Base-by-base conservation (phyloP, 2,797 vertebrate species). In the Antrozous pallidus region DNA sequence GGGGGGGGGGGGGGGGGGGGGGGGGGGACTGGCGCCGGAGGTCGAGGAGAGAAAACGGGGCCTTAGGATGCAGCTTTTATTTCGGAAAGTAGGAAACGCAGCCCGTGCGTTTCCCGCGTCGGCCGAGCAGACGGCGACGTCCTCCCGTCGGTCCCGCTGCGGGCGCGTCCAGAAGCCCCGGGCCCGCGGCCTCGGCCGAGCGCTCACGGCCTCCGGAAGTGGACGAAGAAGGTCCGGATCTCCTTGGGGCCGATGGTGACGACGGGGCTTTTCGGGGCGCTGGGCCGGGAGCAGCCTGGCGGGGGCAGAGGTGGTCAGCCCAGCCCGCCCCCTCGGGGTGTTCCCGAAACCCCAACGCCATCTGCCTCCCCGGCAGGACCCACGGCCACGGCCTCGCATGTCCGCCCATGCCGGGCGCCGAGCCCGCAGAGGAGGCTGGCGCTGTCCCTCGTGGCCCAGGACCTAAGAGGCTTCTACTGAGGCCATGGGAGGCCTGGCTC, bases 171-270 rank as follows among this genome's bases (percentile, higher is more conserved):
- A 18, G 18, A 3, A 16, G n/a, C n/a, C n/a, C 2, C 5, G 26
- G 3, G 8, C 33, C 4, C n/a, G 2, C 1, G 1, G 31, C 2
- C 3, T 8, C 28, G 0, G 26, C 33, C 1, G 6, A 13, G 22
- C 17, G 3, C 81, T 83, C 81, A 97, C 10, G 80, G 92, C 94
- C 95, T 85, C 75, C 94, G 96, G 93, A 99, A 99, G 96, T 99
- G 97, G 42, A 99, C 12, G 88, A 99, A 99, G 97, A 99, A 99
- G 2, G 99, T 99, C 95, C 98, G 97, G 98, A 99, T 99, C 97
- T 99, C 98, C 97, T 99, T 99, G 5, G 99, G 98, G 26, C 97
- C 96, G 97, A 99, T 75, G 80, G 98, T 99, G 92, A 99, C 95
- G 3, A 0, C 96, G 94, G 97, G 98, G 65, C 96, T 82, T 17